Evolutionary conservation across 1,140 invertebrate species (phyloP).

Genomic region (Pentalonia nigronervosa): DNA sequence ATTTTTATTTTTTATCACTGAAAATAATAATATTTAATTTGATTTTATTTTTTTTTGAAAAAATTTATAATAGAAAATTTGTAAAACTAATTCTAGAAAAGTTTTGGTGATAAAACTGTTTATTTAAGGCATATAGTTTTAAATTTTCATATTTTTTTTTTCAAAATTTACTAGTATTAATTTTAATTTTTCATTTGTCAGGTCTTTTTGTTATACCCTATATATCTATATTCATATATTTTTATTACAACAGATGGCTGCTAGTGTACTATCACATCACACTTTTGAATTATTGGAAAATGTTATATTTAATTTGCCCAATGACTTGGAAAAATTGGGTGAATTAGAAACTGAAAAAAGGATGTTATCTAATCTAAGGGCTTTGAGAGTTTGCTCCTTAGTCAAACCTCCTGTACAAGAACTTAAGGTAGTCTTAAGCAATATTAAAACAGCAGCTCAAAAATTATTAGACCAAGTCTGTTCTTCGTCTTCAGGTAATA

Average conservation of each 20-base stretch:
- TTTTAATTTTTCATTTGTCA: no score
- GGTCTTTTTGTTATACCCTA: no score
- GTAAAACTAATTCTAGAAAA: no score
- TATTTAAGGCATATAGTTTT: no score
- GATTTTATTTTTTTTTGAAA: no score
- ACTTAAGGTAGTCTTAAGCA: slow-evolving; percentile 24
- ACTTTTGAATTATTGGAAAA: slow-evolving; percentile 52
- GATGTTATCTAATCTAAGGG: slow-evolving; percentile 44
- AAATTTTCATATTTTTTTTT: no score
- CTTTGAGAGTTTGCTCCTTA: slow-evolving; percentile 37
- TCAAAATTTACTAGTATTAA: no score
- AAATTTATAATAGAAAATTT: no score
- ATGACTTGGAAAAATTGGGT: slow-evolving; percentile 48
- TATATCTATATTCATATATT: background rate
- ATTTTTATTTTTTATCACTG: no score
- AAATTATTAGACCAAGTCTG: slow-evolving; percentile 27
- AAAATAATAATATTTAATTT: no score
- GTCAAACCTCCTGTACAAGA: slow-evolving; percentile 48
- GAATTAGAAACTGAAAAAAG: slow-evolving; percentile 55
- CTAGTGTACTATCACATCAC: slow-evolving; percentile 49
- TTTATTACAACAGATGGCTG: slow-evolving; percentile 31
- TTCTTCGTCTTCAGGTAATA: slow-evolving; percentile 11
- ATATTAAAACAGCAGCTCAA: slow-evolving; percentile 33
- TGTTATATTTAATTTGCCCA: slow-evolving; percentile 48
- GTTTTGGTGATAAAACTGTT: no score